phyloP scores from a whole-genome alignment of 2,113 vertebrate species.

The Butorides virescens region DNA sequence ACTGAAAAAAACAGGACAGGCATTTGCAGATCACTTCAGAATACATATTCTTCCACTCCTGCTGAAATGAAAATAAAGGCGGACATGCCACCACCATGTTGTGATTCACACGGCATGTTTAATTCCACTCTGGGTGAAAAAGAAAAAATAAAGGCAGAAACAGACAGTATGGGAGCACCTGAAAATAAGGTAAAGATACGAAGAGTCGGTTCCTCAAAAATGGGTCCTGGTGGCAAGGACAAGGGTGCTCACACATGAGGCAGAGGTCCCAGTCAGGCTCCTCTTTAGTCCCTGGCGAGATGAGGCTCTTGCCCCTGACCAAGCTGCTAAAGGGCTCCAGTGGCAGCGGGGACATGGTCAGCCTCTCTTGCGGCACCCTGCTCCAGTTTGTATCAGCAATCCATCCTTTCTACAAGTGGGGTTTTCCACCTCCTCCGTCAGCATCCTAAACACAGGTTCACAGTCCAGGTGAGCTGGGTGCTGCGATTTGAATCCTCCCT shows the following conservation, averaged over 20 bases:
- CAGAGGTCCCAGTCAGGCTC: neutral
- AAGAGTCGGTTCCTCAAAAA: neutral
- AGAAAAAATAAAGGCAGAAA: neutral
- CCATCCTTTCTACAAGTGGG: neutral
- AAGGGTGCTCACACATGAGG: neutral
- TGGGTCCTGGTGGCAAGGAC: neutral
- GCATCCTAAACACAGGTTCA: neutral
- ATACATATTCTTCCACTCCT: neutral
- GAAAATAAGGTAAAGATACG: neutral
- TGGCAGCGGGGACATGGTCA: neutral
- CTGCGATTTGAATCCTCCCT: neutral
- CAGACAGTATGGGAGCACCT: neutral
- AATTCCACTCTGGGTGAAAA: neutral
- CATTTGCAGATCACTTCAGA: neutral
- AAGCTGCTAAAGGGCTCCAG: neutral
- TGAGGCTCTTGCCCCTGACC: neutral
- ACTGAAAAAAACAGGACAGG: neutral
- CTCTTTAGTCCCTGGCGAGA: neutral
- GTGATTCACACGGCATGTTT: neutral
- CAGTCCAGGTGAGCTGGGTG: neutral
- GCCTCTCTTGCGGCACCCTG: neutral
- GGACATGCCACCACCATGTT: fast-evolving
- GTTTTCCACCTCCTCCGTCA: neutral
- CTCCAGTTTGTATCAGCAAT: neutral
- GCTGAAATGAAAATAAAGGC: neutral